Evolutionary conservation across 2,113 vertebrate genomes (phyloP), one percentile per base, ranked within the genome.

Genomic region (Dolichallabes microphthalmus): DNA sequence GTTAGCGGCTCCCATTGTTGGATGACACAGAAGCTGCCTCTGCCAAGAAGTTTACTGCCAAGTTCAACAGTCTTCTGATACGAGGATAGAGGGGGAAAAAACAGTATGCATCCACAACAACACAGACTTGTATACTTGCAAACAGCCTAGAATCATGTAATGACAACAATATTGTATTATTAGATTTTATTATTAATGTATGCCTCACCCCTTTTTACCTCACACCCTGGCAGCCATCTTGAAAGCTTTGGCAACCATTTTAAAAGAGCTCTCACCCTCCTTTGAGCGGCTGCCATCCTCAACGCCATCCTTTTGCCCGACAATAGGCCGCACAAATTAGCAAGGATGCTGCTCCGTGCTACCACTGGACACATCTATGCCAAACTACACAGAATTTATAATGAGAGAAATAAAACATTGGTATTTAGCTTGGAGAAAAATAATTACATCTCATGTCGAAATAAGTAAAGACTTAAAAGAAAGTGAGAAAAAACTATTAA

Each of bases 171-270:
- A 27, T 87, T 76, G 86, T 86, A 80, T 88, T 85, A 66, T 86
- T 82, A 80, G 63, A 82, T 63, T 90, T 89, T 89, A 90, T 87
- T 87, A 82, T 69, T 75, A 85, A 89, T 82, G 82, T 74, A 73
- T 66, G 32, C 64, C 80, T 68, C 82, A 61, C 75, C 79, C 75
- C 86, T 71, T 85, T 35, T 87, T 77, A 85, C 90, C 90, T 92
- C 91, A 82, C 92, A 94, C 92, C 92, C 96, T 98, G 97, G 97
- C 97, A 98, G 97, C 97, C 97, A 98, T 98, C 96, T 98, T 98
- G 95, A 94, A 96, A 94, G 95, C 93, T 94, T 93, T 98, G 97
- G 97, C 97, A 98, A 97, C 97, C 97, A 98, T 98, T 98, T 98
- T 97, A 96, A 96, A 94, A 94, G 95, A 95, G 87, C 92, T 95